Evolutionary conservation across 64 coral and sea anemone species (phyloP).

Genomic region (Anthopleura sola): DNA sequence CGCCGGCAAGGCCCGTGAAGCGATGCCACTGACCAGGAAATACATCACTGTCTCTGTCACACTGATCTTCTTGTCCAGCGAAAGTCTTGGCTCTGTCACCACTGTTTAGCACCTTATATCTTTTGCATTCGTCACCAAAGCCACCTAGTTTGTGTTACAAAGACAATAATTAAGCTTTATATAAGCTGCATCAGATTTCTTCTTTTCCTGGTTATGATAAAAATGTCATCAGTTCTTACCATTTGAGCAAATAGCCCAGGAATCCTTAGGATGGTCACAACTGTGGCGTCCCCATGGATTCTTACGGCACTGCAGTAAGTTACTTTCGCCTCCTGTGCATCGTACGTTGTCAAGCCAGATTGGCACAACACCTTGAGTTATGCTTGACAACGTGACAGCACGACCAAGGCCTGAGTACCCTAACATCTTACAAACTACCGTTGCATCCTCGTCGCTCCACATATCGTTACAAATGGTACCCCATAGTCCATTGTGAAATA

Average conservation of each 20-base stretch:
- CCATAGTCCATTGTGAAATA: neutral
- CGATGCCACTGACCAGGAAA: conserved; percentile 7
- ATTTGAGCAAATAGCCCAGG: neutral
- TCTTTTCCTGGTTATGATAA: too few species aligned
- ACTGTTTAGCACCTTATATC: neutral
- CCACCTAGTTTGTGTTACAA: neutral
- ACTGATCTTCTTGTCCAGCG: neutral
- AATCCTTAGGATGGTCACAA: neutral
- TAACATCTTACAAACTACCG: neutral
- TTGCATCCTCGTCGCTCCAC: neutral
- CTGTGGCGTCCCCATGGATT: neutral
- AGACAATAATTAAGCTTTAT: too few species aligned
- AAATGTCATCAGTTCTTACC: neutral
- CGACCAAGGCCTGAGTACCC: too few species aligned
- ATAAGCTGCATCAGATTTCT: too few species aligned
- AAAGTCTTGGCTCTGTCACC: neutral
- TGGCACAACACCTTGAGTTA: neutral
- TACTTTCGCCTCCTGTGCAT: neutral
- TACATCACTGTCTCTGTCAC: neutral
- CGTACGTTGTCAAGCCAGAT: conserved; percentile 9
- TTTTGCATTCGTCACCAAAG: neutral
- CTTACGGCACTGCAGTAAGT: neutral
- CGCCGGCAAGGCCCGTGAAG: neutral
- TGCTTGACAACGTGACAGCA: too few species aligned
- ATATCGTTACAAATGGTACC: neutral